Base-by-base conservation (phyloP, 2,797 vertebrate species). In the Bryconaethiops microstoma region DNA sequence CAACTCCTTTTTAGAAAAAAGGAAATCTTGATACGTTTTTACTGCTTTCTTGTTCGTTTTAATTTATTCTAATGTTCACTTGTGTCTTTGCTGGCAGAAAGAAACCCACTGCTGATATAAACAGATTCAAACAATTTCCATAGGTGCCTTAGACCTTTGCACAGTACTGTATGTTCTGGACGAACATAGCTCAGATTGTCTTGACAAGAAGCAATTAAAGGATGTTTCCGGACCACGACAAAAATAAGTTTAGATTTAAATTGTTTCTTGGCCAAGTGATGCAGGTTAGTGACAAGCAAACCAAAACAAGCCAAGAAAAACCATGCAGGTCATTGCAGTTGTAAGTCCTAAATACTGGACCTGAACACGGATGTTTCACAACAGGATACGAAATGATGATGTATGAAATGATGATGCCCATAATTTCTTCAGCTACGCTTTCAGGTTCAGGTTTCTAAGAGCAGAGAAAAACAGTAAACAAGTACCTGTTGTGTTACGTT, bases 201-300 rank as follows among this genome's bases (percentile, higher is more conserved):
- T 64, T 55, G 9, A 50, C 42, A n/a, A 19, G 74, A 76, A 42
- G 75, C 75, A 74, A 83, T 85, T 79, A 82, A 71, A 82, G 79
- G 57, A 79, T 71, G 69, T 76, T 77, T 89, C 71, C 78, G 83
- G 86, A 90, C 82, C 83, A 84, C 82, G 59, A 74, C 60, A 23
- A 67, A 63, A 13, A 62, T 69, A 70, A n/a, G 29, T 39, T 67
- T 77, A 42, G 2, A 60, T 50, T 23, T n/a, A 3, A 4, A 35
- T 35, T 4, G 4, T 35, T 35, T 35, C 19, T 8, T 69, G 23
- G 29, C 17, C 12, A 25, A 25, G 54, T 3, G n/a, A 21, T 29
- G 57, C 76, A 42, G 35, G 52, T 77, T 57, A 42, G 35, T 29
- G 39, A 77, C 29, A 9, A 57, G 45, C 35, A 42, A 76, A 35